Base-by-base conservation (phyloP, 37 sponge, comb jelly and placozoan species). In the Halichondria panicea region DNA sequence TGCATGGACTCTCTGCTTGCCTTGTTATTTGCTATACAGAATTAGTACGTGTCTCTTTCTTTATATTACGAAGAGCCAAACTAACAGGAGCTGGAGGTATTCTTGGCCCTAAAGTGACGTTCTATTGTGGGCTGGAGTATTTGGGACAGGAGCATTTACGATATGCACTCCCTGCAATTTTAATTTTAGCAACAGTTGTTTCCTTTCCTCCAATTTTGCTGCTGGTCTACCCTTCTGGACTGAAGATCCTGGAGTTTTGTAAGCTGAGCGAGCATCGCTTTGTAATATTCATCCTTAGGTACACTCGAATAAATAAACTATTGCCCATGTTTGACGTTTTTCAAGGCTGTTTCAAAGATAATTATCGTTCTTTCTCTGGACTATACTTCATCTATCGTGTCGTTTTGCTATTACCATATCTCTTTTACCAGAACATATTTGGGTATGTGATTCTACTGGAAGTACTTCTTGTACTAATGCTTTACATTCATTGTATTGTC, bases 281-380 rank as follows among this genome's bases (percentile, higher is more conserved):
- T 7, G 59, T 30, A 58, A 30, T 7, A 7, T 28, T 58, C n/a
- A 24, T 58, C 59, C 25, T 24, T 24, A 58, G 59, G n/a, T 6
- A 28, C 6, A 58, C 25, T 24, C 59, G 28, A 7, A n/a, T n/a
- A n/a, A n/a, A n/a, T n/a, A n/a, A n/a, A n/a, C n/a, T n/a, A n/a
- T 28, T 58, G 6, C 59, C 21, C 6, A 7, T 58, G 11, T 15
- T 58, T 22, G 59, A 58, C 25, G 21, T 30, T 18, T 58, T 58
- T 58, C 59, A 58, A 18, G n/a, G 59, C n/a, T 58, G 28, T 15
- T 58, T 58, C 59, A 58, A 58, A 30, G 59, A 58, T 30, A 58
- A 58, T 30, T 58, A 28, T 6, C n/a, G 59, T 21, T 58, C 25
- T 55, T 55, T 55, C 22, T 55, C 3, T n/a, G n/a, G n/a, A n/a